Conservation (phyloP, 2,888 invertebrate genomes). For the Drosophila anomelani region DNA sequence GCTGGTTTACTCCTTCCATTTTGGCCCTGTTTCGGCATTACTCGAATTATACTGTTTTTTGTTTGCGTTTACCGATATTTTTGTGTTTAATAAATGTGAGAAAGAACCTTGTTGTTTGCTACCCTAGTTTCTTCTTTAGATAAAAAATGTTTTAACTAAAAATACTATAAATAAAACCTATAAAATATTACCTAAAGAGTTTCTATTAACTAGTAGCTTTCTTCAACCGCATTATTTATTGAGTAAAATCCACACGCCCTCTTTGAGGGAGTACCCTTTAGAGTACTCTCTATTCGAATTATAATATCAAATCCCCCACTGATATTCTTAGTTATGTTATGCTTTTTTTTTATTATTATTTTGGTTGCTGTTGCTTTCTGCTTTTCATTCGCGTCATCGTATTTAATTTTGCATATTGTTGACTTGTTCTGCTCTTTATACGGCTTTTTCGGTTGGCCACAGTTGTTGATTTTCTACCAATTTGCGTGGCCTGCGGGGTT, state of each 20-base stretch:
- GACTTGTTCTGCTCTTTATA: conserved; percentile 57
- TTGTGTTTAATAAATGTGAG: conserved; percentile 78
- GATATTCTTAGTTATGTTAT: conserved; percentile 29
- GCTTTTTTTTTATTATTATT: conserved; percentile 8
- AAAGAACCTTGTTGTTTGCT: conserved; percentile 43
- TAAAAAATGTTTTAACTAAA: not conserved
- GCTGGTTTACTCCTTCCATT: conserved; percentile 3
- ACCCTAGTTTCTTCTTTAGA: not conserved
- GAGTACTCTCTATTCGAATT: conserved; percentile 4
- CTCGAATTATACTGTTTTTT: conserved; percentile 15
- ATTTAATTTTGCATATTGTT: conserved; percentile 79
- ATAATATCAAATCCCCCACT: not conserved
- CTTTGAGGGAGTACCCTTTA: not conserved
- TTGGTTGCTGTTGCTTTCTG: conserved; percentile 41
- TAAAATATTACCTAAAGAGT: not conserved
- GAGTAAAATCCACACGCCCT: not conserved
- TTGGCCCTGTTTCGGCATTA: conserved; percentile 1
- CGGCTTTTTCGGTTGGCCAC: conserved; percentile 29
- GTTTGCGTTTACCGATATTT: conserved; percentile 58
- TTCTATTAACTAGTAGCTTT: not conserved
- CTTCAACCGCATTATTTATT: not conserved
- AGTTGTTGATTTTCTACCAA: conserved; percentile 62
- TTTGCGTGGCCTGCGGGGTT: conserved; percentile 46
- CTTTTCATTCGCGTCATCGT: conserved; percentile 71
- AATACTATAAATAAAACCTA: not conserved